These are phyloP conservation scores for Pteropus alecto DNA, from an alignment of 2,113 vertebrate genomes.

Conservation along the genomic window DNA sequence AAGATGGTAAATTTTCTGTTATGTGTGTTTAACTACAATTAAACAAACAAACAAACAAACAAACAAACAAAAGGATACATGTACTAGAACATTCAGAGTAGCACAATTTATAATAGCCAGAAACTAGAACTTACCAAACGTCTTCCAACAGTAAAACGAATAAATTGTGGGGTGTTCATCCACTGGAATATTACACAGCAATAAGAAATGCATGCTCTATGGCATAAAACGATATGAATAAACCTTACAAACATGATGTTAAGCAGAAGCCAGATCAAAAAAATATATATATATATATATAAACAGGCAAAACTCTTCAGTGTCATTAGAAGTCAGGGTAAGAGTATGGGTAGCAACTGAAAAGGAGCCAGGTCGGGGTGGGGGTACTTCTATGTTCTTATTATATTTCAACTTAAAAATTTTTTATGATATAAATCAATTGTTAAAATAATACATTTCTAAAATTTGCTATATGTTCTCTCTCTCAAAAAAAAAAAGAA, in stretches of 20 bases:
- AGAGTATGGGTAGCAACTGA: background rate
- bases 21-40: background rate
- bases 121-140: background rate
- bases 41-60: background rate
- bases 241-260: background rate
- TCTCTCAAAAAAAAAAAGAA: background rate
- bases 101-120: background rate
- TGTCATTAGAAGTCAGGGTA: background rate
- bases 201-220: background rate
- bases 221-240: background rate
- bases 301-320: background rate
- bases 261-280: background rate
- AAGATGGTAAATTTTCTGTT: background rate
- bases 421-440: background rate
- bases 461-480: background rate
- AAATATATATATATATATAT: background rate
- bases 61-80: background rate
- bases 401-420: background rate
- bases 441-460: background rate
- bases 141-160: background rate
- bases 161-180: background rate
- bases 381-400: background rate
- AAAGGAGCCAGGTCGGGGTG: background rate
- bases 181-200: background rate
- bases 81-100: background rate